A percentile compares a stretch with the other conserved stretches of the same genome.
phyloP scores from a whole-genome alignment of 2,113 vertebrate species.

The Laterallus jamaicensis region DNA sequence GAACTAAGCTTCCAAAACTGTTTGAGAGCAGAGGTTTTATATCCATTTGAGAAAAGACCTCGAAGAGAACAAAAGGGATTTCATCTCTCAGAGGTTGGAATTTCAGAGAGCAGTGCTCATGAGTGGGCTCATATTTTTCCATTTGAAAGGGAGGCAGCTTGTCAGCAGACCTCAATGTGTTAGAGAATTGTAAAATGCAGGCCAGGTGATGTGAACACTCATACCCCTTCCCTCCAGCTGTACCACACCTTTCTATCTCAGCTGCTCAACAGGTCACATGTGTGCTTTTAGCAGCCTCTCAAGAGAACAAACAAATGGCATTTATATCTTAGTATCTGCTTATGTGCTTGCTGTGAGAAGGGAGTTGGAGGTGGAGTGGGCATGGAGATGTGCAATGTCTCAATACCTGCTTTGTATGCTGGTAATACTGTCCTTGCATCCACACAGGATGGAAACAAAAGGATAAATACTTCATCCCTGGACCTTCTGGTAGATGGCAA shows the following conservation, averaged over 20 bases:
- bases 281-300: neutral
- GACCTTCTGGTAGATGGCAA: neutral
- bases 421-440: neutral
- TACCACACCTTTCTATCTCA: neutral
- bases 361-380: neutral
- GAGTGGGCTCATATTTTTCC: neutral
- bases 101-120: neutral
- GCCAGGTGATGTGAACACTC: neutral
- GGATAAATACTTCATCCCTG: neutral
- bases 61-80: neutral
- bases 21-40: neutral
- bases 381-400: neutral
- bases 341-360: neutral
- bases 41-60: neutral
- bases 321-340: neutral
- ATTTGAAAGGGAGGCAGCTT: slow-evolving; percentile 1
- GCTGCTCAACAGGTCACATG: neutral
- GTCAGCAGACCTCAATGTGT: neutral
- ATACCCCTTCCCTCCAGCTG: neutral
- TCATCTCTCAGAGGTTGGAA: neutral
- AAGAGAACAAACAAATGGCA: neutral
- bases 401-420: neutral
- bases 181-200: neutral
- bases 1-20: neutral
- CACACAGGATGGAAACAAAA: neutral